These are phyloP conservation scores for Setophaga coronata DNA, from an alignment of 2,113 vertebrate genomes.

Conservation along the genomic window DNA sequence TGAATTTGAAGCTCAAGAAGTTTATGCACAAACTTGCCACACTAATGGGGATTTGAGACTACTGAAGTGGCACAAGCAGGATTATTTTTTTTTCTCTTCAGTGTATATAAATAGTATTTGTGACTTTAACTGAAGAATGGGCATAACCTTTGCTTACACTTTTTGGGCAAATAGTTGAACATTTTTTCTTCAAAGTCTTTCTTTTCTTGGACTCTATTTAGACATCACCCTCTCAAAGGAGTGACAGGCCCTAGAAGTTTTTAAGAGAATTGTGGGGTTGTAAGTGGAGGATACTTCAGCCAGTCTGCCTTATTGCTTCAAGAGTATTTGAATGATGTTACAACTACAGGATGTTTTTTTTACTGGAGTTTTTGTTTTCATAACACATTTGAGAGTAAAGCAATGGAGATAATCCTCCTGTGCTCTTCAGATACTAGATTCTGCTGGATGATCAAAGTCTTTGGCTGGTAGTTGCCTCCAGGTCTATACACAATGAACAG, in stretches of 20 bases:
- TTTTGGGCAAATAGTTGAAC: neutral
- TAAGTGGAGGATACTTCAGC: neutral
- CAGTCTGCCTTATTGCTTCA: neutral
- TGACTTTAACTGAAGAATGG: neutral
- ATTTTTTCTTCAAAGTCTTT: neutral
- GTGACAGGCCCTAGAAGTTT: neutral
- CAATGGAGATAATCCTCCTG: neutral
- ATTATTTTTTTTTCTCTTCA: neutral
- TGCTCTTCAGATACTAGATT: neutral
- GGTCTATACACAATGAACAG: constrained; percentile 21
- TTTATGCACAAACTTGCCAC: neutral
- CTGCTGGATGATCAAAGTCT: constrained; percentile 46
- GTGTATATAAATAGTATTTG: neutral
- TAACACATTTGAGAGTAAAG: neutral
- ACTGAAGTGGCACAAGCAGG: neutral
- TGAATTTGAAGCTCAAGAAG: neutral
- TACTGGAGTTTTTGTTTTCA: neutral
- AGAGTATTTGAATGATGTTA: neutral
- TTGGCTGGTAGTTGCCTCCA: constrained; percentile 18
- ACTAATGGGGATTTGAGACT: neutral
- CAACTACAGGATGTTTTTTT: neutral
- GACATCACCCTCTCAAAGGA: neutral
- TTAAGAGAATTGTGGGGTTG: neutral
- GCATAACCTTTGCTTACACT: neutral
- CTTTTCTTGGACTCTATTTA: neutral